Conservation (phyloP, 2,113 vertebrate genomes). For the Thamnaconus septentrionalis region DNA sequence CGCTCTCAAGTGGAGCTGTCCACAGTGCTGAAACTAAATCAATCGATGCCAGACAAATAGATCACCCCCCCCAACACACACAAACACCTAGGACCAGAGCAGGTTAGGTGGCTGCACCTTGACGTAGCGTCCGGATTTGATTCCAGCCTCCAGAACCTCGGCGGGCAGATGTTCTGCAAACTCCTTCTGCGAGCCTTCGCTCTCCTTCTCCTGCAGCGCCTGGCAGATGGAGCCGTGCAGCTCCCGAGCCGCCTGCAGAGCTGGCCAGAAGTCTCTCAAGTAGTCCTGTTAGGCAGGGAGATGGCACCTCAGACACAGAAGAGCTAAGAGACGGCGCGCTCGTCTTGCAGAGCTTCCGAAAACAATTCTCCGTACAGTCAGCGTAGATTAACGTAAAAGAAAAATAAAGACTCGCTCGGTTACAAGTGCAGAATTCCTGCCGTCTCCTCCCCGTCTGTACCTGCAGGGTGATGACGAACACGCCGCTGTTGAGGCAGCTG, state of each 20-base stretch:
- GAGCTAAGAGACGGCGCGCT: neutral
- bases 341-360: no score
- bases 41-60: no score
- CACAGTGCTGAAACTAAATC: no score
- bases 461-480: constrained; percentile 91
- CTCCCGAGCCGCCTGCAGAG: constrained; percentile 83
- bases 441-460: constrained; percentile 53
- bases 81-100: neutral
- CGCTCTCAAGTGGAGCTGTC: no score
- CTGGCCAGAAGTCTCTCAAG: constrained; percentile 89
- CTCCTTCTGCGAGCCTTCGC: constrained; percentile 84
- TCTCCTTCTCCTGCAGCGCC: constrained; percentile 81
- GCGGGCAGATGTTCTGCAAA: constrained; percentile 85
- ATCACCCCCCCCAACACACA: no score
- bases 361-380: no score
- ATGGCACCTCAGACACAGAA: neutral
- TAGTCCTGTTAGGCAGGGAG: constrained; percentile 80
- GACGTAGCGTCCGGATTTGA: constrained; percentile 91
- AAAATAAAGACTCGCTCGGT: no score
- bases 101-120: constrained; percentile 69
- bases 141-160: constrained; percentile 88
- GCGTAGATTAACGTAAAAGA: no score
- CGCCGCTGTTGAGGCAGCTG: constrained; percentile 84
- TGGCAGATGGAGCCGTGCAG: constrained; percentile 86
- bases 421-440: no score